phyloP scores from a whole-genome alignment of 2,797 vertebrate genomes.

The Brotula barbata region DNA sequence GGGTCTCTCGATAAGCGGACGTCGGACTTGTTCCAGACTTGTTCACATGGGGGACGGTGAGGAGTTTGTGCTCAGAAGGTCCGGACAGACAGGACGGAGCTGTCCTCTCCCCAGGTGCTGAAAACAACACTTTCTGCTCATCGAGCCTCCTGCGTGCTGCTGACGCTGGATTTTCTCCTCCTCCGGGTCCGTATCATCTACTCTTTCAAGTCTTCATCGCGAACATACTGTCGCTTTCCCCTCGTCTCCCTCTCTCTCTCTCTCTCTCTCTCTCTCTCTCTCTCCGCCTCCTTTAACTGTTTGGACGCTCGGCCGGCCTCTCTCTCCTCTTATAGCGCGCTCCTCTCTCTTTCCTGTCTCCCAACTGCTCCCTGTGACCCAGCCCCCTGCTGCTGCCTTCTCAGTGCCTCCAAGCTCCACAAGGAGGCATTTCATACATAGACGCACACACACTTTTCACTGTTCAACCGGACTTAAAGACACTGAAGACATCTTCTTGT shows the following conservation, averaged over 20 bases:
- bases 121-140: conserved; percentile 56
- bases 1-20: conserved; percentile 66
- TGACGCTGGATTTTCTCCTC: too few relatives aligned
- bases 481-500: too few relatives aligned
- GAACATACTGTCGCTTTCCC: not conserved
- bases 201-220: conserved; percentile 49
- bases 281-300: conserved; percentile 47
- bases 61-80: conserved; percentile 47
- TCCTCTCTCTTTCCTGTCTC: conserved; percentile 63
- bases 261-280: conserved; percentile 3
- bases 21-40: conserved; percentile 55
- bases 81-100: conserved; percentile 53
- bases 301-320: conserved; percentile 53
- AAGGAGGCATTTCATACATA: conserved; percentile 50
- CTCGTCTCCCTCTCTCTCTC: conserved; percentile 5
- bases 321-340: conserved; percentile 68
- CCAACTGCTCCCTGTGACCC: conserved; percentile 56
- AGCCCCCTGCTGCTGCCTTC: conserved; percentile 73
- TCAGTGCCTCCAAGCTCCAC: conserved; percentile 68
- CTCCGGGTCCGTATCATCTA: too few relatives aligned
- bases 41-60: conserved; percentile 37
- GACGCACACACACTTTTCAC: not conserved
- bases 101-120: conserved; percentile 75
- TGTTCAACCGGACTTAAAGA: too few relatives aligned
- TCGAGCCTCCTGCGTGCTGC: conserved; percentile 37